Percentiles rank a stretch among this genome's conserved stretches.
phyloP scores from a whole-genome alignment of 2,888 invertebrate species.

The Leucophenga montana region DNA sequence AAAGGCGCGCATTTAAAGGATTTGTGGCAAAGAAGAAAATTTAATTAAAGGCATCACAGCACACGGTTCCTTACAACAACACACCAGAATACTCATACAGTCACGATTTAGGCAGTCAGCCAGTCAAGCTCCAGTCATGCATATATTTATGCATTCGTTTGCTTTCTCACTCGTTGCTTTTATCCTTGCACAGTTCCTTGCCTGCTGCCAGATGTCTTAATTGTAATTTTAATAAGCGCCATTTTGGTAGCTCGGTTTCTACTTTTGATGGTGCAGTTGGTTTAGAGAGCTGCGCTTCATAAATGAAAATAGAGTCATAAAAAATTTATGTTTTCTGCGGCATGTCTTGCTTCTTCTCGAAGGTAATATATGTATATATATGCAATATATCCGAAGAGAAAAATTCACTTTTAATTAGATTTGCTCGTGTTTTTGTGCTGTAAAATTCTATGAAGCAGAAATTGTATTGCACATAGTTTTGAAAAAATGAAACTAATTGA shows the following conservation, averaged over 20 bases:
- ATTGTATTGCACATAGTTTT: too few species aligned
- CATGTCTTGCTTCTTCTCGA: too few species aligned
- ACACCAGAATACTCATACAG: neutral
- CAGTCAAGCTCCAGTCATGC: too few species aligned
- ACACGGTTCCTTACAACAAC: slow-evolving; percentile 21
- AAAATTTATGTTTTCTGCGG: neutral
- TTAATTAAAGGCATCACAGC: slow-evolving; percentile 56
- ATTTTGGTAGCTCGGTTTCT: too few species aligned
- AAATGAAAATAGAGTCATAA: slow-evolving; percentile 17
- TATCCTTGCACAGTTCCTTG: neutral
- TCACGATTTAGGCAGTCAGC: too few species aligned
- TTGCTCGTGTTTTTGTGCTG: too few species aligned
- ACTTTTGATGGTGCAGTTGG: neutral
- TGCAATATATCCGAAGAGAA: too few species aligned
- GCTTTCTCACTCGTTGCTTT: slow-evolving; percentile 2
- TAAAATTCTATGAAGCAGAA: too few species aligned
- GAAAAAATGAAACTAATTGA: too few species aligned
- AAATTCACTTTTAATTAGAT: too few species aligned
- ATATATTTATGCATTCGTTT: neutral
- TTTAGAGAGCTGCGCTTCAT: neutral
- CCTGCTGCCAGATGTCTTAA: slow-evolving; percentile 11
- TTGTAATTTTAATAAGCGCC: slow-evolving; percentile 18
- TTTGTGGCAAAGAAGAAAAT: slow-evolving; percentile 54
- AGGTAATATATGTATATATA: too few species aligned
- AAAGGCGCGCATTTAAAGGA: slow-evolving; percentile 46